Conservation (phyloP, 2,797 vertebrate species). For the Enteromius anoplus region DNA sequence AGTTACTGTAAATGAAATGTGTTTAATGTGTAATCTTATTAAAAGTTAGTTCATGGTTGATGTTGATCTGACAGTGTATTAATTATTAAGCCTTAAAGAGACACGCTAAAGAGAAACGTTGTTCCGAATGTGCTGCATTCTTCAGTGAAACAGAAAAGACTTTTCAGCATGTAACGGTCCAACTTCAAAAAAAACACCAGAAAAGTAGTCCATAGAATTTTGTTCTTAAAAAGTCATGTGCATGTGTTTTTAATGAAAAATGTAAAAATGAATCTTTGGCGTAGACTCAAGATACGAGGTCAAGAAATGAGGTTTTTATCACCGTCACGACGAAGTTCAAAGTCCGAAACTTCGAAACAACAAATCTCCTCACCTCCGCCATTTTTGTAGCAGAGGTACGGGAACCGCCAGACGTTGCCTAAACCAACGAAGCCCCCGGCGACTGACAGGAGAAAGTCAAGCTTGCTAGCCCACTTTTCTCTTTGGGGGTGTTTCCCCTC, state of each 20-base stretch:
- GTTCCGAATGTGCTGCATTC: not conserved
- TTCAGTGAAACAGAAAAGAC: not conserved
- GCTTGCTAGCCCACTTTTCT: conserved; percentile 98
- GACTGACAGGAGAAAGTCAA: conserved; percentile 97
- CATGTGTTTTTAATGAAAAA: not conserved
- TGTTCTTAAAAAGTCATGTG: not conserved
- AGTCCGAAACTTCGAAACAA: not conserved
- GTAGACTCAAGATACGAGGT: not conserved
- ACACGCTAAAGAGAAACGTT: not conserved
- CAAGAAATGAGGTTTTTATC: not conserved
- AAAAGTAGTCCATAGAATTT: not conserved
- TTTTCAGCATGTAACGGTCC: not conserved
- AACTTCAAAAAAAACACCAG: not conserved
- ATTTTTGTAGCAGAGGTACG: conserved; percentile 99
- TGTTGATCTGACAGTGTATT: not conserved
- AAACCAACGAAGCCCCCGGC: conserved; percentile 96
- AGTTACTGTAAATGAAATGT: not conserved
- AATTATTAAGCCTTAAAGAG: conserved; percentile 3
- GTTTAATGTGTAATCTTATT: not conserved
- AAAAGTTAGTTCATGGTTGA: not conserved
- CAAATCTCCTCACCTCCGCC: conserved; percentile 88
- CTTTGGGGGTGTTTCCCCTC: conserved; percentile 94
- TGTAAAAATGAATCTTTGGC: not conserved
- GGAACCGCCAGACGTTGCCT: conserved; percentile 98
- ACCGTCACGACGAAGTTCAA: not conserved